phyloP scores from a whole-genome alignment of 2,113 vertebrate genomes.

The Clarias gariepinus region DNA sequence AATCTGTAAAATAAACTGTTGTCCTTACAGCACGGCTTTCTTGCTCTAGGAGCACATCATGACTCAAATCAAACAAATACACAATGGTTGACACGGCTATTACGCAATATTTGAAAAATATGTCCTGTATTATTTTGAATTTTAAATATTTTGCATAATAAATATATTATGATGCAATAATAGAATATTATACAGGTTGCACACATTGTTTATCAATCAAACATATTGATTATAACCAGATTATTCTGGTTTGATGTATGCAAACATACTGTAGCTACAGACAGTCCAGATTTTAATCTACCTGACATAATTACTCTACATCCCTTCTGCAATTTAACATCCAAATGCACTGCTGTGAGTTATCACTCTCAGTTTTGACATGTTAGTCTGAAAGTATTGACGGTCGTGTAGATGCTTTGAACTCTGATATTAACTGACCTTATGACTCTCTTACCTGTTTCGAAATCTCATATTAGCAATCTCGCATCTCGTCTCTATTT shows the following conservation, averaged over 20 bases:
- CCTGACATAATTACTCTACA: background rate
- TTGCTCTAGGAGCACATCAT: background rate
- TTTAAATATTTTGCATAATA: too few relatives aligned
- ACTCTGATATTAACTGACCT: background rate
- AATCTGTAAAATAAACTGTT: background rate
- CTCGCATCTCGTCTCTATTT: background rate
- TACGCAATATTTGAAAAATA: too few relatives aligned
- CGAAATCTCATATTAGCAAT: background rate
- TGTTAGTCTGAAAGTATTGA: background rate
- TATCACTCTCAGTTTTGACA: background rate
- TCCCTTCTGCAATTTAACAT: background rate
- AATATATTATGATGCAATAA: too few relatives aligned
- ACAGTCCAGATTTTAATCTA: too few relatives aligned
- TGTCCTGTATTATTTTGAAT: too few relatives aligned
- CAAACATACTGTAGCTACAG: background rate
- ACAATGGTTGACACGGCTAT: too few relatives aligned
- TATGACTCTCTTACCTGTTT: background rate
- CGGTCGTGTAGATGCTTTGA: background rate
- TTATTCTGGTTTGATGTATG: background rate
- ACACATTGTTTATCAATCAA: background rate
- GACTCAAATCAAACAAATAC: background rate
- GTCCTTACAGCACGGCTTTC: background rate
- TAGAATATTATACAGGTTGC: background rate
- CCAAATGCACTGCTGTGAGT: background rate
- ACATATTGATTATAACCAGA: too few relatives aligned